These are phyloP conservation scores for Meiosimyza decipiens DNA, from an alignment of 2,888 invertebrate genomes.

Conservation along the genomic window DNA sequence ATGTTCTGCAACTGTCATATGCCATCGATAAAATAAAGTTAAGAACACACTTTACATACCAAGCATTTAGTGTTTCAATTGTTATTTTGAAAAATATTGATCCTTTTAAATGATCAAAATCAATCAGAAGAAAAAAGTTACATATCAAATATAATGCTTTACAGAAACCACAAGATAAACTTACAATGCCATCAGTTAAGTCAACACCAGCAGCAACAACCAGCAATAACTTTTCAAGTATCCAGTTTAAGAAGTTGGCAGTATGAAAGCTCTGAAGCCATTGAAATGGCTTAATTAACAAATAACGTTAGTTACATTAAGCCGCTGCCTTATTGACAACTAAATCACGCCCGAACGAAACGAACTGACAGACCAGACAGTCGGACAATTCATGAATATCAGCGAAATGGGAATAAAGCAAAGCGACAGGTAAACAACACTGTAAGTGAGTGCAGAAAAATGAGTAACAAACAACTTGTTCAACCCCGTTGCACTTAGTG, in stretches of 20 bases:
- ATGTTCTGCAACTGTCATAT: no score
- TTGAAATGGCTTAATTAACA: constrained; percentile 34
- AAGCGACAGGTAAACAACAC: neutral
- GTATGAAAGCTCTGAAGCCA: constrained; percentile 4
- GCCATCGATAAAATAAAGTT: no score
- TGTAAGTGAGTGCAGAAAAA: no score
- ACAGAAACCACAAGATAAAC: neutral
- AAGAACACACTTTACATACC: no score
- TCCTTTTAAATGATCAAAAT: no score
- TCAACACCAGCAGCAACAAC: neutral
- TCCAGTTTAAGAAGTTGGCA: neutral
- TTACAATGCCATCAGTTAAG: neutral
- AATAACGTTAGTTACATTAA: constrained; percentile 25
- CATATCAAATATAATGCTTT: neutral
- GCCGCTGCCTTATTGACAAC: constrained; percentile 27
- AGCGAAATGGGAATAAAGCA: neutral
- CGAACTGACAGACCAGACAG: neutral
- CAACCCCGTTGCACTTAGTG: no score
- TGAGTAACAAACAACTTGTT: no score
- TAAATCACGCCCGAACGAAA: constrained; percentile 26
- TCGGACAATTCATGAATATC: no score
- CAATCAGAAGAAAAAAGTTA: neutral
- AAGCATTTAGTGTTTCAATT: no score
- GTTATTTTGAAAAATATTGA: no score
- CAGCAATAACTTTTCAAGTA: neutral